Base-by-base conservation (phyloP, 2,888 invertebrate species). In the Athrips mouffetella region DNA sequence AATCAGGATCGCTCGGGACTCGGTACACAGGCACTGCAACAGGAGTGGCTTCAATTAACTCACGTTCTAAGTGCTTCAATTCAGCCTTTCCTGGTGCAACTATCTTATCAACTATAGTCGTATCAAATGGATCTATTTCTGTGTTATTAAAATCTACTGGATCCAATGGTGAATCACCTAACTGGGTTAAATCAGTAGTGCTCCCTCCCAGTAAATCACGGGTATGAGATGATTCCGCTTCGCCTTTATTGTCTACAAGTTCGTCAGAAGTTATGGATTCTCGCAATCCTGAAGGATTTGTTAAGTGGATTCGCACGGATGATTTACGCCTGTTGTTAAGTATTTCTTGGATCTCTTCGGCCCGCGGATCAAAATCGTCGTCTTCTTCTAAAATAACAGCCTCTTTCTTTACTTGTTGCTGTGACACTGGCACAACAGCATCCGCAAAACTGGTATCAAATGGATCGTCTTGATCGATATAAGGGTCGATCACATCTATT, bases 401-500 rank as follows among this genome's bases (percentile, higher is more conserved):
- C 76, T 70, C 91, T 65, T 73, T 80, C 58, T 84, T 80, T 49
- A 76, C 71, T 73, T 85, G 77, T 57, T 80, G 76, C 41, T 68
- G 61, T 18, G 62, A 50, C 7, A 62, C 45, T 57, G 92, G 94
- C 45, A 94, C 82, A 40, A 95, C 90, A 62, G 93, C 92, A 48
- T 94, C 94, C 0, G 94, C 95, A 75, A 95, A 95, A 44, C 94
- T 92, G 16, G 96, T 96, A 67, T 96, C 96, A 65, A 96, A 96
- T 0, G 96, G 96, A 90, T 96, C 96, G 63, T 91, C 91, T 64
- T 91, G 90, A 55, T 90, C 91, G 55, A 84, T 67, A 66, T 91
- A 90, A 45, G 80, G 83, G 60, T 85, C 85, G 54, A 77, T 47
- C 2, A 81, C 69, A 63, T 88, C 86, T 54, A 84, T 75, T 58